Conservation (phyloP, 2,113 vertebrate genomes). For the Xerus inauris region DNA sequence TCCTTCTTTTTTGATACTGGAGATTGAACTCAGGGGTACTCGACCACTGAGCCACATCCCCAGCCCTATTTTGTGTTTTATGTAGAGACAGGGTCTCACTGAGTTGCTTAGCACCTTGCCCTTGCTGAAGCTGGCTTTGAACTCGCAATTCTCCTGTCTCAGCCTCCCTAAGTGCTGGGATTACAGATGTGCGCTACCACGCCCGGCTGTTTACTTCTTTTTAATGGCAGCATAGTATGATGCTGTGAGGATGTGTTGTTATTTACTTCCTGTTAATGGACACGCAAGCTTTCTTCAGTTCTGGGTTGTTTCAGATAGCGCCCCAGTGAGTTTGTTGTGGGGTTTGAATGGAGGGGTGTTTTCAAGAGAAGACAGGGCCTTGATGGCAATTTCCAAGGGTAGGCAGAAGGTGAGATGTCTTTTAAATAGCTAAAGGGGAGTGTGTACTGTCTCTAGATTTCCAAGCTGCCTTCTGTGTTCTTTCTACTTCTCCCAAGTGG, state of each 20-base stretch:
- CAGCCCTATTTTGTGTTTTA: no score
- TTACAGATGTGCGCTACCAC: no score
- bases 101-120: no score
- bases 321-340: background rate
- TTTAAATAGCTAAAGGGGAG: background rate
- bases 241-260: accelerated
- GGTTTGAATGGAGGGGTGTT: background rate
- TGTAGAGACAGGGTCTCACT: no score
- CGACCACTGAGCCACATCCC: no score
- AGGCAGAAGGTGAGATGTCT: background rate
- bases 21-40: no score
- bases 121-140: no score
- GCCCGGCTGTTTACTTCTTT: background rate
- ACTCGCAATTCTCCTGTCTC: no score
- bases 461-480: background rate
- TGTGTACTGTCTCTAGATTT: background rate
- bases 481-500: accelerated
- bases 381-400: background rate
- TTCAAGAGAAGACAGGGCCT: background rate
- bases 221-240: accelerated
- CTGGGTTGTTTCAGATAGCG: background rate
- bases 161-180: no score
- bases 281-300: accelerated
- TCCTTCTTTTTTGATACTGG: no score
- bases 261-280: background rate